Base-by-base conservation (phyloP, 2,113 vertebrate species). In the Acanthochromis polyacanthus region DNA sequence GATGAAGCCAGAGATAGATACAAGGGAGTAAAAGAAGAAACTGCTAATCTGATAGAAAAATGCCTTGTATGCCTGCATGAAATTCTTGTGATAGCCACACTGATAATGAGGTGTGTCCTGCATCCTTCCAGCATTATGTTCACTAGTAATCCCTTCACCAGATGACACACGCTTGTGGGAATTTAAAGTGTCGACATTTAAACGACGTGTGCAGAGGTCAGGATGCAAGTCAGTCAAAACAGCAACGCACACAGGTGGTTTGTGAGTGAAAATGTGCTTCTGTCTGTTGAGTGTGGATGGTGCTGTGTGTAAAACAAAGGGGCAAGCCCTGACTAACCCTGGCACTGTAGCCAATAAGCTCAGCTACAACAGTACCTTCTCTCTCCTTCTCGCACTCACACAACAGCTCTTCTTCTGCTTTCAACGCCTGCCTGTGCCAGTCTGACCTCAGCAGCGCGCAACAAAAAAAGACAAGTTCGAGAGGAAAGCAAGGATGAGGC, bases 371-470 rank as follows among this genome's bases (percentile, higher is more conserved):
- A 61, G 36, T 15, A 66, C 38, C 46, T 68, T 69, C 32, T 25
- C 65, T 32, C 81, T 56, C n/a, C 12, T 32, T 12, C n/a, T n/a
- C 51, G 69, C 65, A 75, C 25, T 45, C 16, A 60, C 59, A 53
- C 69, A 63, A 14, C 50, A 50, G 53, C 80, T 71, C 71, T 20
- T 71, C 71, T 20, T 59, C 28, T 60, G 53, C 72, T 80, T 22
- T 60, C 40, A 67, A 80, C 10, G 73, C 72, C 73, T 76, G 81
- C 46, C 83, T 80, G 77, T 85, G 78, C 82, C 83, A 82, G 78
- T 66, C 59, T 92, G 80, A 82, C 84, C 78, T 87, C 90, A 86
- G 64, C 80, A n/a, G 36, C 53, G 32, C 73, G 57, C 57, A 76
- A 82, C 62, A 81, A 79, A 70, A 70, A 71, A 55, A 55, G 66